Base-by-base conservation (phyloP, 2,797 vertebrate genomes). In the Halcyon chelicuti region DNA sequence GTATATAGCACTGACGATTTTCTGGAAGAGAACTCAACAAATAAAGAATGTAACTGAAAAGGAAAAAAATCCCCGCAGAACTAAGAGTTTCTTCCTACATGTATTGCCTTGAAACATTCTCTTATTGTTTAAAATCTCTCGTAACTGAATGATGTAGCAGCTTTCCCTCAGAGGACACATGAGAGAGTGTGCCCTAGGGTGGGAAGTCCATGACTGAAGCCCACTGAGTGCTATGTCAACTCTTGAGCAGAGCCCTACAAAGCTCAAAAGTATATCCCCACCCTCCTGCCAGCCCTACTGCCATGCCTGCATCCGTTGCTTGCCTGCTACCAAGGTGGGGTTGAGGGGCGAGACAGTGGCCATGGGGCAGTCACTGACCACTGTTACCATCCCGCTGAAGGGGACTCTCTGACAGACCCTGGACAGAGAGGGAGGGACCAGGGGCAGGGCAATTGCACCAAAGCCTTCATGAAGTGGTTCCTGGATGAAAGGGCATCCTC, bases 191-290 rank as follows among this genome's bases (percentile, higher is more conserved):
- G 31, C 5, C 26, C 28, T 29, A 14, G 9, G 9, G 18, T 0
- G 0, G 12, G n/a, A 61, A 66, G 23, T 18, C 31, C 14, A 9
- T 0, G 2, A 29, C 58, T 35, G 80, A 71, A 57, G 37, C 7
- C 13, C 39, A 37, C 31, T 1, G 0, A 26, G 37, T 0, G 3
- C 55, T 21, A 11, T 31, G 26, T 65, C 0, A 0, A 35, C 47
- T 47, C 13, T 21, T 28, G 60, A 35, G 12, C 31, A 66, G 51
- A 65, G 15, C 3, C 9, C 62, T 0, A 0, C 40, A 28, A 28
- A 18, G 37, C 14, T 57, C 7, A 1, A 33, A 39, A 57, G 17
- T 5, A 3, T 3, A 37, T 7, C 5, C 11, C 1, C 7, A n/a
- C 7, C 6, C 23, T 78, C 19, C 54, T 61, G 26, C 17, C 1